Base-by-base conservation (phyloP, 2,113 vertebrate species). In the Circaetus gallicus region DNA sequence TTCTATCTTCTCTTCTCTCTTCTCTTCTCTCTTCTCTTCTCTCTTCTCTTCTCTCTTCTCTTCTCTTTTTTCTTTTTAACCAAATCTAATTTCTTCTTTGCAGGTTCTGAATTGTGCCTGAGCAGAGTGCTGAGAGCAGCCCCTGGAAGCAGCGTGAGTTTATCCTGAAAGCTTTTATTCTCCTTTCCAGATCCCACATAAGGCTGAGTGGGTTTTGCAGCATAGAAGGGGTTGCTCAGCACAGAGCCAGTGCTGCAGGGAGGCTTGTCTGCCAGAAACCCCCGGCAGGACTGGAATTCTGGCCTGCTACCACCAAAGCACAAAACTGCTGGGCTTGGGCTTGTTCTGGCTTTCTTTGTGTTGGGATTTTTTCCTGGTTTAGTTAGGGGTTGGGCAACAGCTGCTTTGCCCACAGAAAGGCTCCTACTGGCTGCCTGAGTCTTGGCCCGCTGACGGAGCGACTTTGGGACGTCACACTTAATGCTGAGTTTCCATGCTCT, bases 91-190 rank as follows among this genome's bases (percentile, higher is more conserved):
- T 81, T 93, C 36, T 90, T 74, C 78, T 72, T 96, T 81, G 61
- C 95, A 98, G 97, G 53, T 85, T 89, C 83, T 90, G 86, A 87
- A 47, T 34, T 18, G 89, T 80, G 71, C 69, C 86, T 1, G 5
- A 90, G 78, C 49, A 1, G n/a, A 94, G 80, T 1, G 3, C 78
- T 93, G 91, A 92, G 79, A 93, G 77, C 82, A 95, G 59, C 78
- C 76, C 59, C 81, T 52, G 81, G 86, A 92, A 91, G 63, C 82
- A 92, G 92, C 1, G 97, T 98, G 94, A 98, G 97, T 97, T 89
- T 89, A 76, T 86, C 77, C 63, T 86, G 53, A 85, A 92, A 56
- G 22, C 89, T 65, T 91, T 94, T 94, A 42, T 91, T 93, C 78
- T 91, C 43, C 74, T 93, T 93, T 42, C 53, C 49, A 76, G 53